Conservation (phyloP, 2,888 invertebrate species). For the Ectemnius cavifrons region DNA sequence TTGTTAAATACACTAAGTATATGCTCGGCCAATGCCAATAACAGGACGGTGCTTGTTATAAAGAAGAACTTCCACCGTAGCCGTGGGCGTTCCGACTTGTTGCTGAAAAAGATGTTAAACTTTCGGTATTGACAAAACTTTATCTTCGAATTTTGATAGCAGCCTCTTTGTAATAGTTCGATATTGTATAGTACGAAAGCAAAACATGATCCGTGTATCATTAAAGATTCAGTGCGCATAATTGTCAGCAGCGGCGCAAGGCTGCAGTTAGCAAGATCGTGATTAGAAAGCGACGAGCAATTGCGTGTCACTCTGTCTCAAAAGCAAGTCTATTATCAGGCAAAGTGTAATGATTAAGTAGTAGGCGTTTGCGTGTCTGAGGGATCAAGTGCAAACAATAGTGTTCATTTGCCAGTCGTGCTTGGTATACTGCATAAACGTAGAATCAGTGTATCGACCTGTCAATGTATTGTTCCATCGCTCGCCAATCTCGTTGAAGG, state of each 20-base stretch:
- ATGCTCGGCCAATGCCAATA: slow-evolving; percentile 70
- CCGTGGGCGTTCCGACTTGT: slow-evolving; percentile 58
- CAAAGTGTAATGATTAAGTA: neutral
- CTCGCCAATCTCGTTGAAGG: slow-evolving; percentile 72
- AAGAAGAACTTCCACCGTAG: slow-evolving; percentile 69
- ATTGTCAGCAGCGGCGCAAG: too few relatives aligned
- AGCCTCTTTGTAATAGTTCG: too few relatives aligned
- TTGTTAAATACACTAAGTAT: slow-evolving; percentile 69
- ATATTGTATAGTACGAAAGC: too few relatives aligned
- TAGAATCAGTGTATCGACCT: slow-evolving; percentile 56
- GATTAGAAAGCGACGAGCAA: neutral
- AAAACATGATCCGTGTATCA: too few relatives aligned
- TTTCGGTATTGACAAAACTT: neutral
- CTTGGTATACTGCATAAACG: neutral
- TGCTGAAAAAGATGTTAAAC: slow-evolving; percentile 47
- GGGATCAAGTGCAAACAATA: slow-evolving; percentile 19
- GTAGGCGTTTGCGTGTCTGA: slow-evolving; percentile 16
- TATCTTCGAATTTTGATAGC: too few relatives aligned
- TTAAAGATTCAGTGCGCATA: too few relatives aligned
- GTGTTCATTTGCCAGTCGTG: slow-evolving; percentile 19
- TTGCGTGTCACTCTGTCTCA: neutral
- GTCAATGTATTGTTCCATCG: slow-evolving; percentile 71
- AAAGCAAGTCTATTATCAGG: slow-evolving; percentile 27
- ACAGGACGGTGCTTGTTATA: slow-evolving; percentile 63
- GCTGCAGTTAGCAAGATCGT: too few relatives aligned